Base-by-base conservation (phyloP, 2,888 invertebrate species). In the Coremacera marginata region DNA sequence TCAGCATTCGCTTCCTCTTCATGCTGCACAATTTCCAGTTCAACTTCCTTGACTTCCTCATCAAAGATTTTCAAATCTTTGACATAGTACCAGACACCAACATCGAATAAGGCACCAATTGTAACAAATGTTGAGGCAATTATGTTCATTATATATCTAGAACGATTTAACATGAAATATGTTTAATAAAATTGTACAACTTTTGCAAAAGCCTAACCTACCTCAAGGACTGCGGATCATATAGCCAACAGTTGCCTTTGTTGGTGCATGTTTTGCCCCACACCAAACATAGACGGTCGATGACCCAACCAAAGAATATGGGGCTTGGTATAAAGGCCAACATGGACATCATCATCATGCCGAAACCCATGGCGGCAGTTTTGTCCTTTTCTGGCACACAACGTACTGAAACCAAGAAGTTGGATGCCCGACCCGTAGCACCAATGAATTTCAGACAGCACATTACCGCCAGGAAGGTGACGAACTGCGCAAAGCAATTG, bases 291-390 rank as follows among this genome's bases (percentile, higher is more conserved):
- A 93, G 91, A 55, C 85, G 85, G 82, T 90, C 89, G 82, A 95
- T 91, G 75, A 95, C 91, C 83, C 92, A 93, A 74, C 95, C 95
- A 83, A 94, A 94, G 77, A 95, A 90, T 81, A 95, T 94, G 0
- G 95, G 95, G 68, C 94, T 93, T 0, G 95, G 95, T 82, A 95
- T 93, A 83, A 94, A 94, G 11, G 94, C 93, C 82, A 94, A 92
- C 76, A 94, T 89, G 79, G 93, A 93, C 91, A 93, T 92, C 82
- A 94, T 90, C 86, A 92, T 93, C 81, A 94, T 89, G 34, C 93
- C 92, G 77, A 94, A 92, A 44, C 94, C 94, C 91, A 94, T 93
- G 1, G 94, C 93, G 0, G 93, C 92, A 0, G 94, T 91, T 86
- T 94, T 94, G 84, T 94, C 94, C 85, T 93, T 92, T 83, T 94